phyloP scores from a whole-genome alignment of 2,113 vertebrate species.

The Pampusana beccarii region DNA sequence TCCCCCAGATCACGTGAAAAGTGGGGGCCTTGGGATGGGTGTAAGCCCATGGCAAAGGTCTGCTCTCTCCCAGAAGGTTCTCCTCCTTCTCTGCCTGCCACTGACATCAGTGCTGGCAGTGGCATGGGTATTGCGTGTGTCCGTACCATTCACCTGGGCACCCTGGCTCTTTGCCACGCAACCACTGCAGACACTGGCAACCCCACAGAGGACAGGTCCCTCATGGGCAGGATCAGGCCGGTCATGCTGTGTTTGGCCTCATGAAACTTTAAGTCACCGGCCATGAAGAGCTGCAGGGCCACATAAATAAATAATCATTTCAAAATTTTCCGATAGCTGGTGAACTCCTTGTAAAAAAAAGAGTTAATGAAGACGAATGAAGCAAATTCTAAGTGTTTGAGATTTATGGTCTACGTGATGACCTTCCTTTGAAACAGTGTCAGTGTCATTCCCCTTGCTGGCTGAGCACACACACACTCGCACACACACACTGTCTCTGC shows the following conservation, averaged over 20 bases:
- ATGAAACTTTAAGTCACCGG: background rate
- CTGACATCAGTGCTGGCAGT: background rate
- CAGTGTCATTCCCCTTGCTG: constrained; percentile 47
- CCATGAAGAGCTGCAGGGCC: background rate
- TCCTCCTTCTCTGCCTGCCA: background rate
- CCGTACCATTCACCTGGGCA: rapidly evolving
- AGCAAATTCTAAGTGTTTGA: constrained; percentile 37
- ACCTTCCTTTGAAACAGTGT: constrained; percentile 58
- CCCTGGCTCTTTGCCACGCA: rapidly evolving
- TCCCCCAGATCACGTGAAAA: rapidly evolving
- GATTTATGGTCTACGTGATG: constrained; percentile 28
- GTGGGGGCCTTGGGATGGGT: background rate
- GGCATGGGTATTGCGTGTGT: rapidly evolving
- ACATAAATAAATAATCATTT: constrained; percentile 1
- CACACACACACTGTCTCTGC: background rate
- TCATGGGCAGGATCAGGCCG: background rate
- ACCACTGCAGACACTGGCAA: rapidly evolving
- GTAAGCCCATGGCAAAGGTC: background rate
- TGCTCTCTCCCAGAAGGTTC: background rate
- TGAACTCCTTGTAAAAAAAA: constrained; percentile 12
- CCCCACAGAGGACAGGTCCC: background rate
- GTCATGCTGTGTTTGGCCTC: background rate
- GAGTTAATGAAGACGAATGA: background rate
- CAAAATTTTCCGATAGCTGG: background rate
- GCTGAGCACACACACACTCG: background rate